Evolutionary conservation across 2,888 invertebrate genomes (phyloP).

Genomic region (Steinernema scapterisci): DNA sequence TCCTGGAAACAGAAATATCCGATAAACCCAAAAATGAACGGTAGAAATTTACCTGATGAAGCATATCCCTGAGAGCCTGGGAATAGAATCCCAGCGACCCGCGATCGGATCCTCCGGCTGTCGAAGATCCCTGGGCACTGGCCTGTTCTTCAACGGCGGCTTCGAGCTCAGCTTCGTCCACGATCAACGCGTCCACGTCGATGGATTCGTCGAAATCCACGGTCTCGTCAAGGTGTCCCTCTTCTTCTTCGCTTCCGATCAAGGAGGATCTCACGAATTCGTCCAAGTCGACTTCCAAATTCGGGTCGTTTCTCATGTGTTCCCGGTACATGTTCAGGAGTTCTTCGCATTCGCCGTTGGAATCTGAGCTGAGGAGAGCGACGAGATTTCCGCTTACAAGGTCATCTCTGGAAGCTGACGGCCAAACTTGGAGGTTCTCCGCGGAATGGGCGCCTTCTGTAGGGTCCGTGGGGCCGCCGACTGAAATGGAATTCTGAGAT

Average conservation of each 20-base stretch:
- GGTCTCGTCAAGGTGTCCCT: not conserved
- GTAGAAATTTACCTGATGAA: constrained; percentile 46
- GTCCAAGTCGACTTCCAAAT: not conserved
- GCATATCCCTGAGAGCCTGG: constrained; percentile 48
- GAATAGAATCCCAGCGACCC: constrained; percentile 45
- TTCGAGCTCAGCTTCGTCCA: constrained; percentile 34
- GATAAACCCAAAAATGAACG: constrained; percentile 12
- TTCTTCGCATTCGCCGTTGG: constrained; percentile 24
- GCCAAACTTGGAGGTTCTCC: constrained; percentile 24
- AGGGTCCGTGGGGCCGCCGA: constrained; percentile 33
- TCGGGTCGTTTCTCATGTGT: constrained; percentile 21
- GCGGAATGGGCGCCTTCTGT: constrained; percentile 4
- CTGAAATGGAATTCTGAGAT: no score
- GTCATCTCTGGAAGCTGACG: not conserved
- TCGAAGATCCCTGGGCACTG: not conserved
- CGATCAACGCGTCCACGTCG: constrained; percentile 37
- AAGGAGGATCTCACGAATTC: constrained; percentile 6
- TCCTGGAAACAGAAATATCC: constrained; percentile 41
- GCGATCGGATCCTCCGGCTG: not conserved
- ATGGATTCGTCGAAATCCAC: constrained; percentile 23
- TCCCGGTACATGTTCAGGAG: constrained; percentile 24
- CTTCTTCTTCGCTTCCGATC: constrained; percentile 23
- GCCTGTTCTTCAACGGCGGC: not conserved
- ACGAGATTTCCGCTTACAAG: constrained; percentile 8
- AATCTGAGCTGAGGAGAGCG: not conserved